Conservation (phyloP, 1,140 invertebrate genomes). For the Harpegnathos saltator region DNA sequence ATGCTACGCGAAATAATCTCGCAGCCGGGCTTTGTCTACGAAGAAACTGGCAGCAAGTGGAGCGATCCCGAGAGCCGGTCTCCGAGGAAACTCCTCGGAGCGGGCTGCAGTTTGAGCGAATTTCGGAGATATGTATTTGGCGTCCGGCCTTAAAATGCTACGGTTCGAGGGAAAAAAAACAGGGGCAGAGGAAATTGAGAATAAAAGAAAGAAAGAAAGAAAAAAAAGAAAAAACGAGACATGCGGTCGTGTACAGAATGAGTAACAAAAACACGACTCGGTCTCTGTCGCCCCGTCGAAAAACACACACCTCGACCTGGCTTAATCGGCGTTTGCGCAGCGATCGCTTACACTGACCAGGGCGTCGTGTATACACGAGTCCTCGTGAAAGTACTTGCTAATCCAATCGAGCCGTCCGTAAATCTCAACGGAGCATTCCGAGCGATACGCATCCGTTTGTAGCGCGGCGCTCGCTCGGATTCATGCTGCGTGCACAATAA, state of each 20-base stretch:
- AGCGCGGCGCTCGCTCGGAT: conserved; percentile 6
- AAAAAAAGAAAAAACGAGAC: too few relatives aligned
- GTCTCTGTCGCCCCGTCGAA: background rate
- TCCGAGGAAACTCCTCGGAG: conserved; percentile 37
- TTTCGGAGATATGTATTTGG: conserved; percentile 56
- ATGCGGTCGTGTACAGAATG: background rate
- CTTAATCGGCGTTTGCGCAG: background rate
- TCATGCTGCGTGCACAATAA: conserved; percentile 11
- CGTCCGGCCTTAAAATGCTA: conserved; percentile 55
- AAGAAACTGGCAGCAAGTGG: conserved; percentile 24
- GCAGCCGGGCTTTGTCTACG: conserved; percentile 34
- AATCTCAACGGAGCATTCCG: conserved; percentile 16
- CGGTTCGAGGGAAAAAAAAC: background rate
- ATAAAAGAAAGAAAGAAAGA: conserved; percentile 27
- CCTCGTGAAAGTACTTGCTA: conserved; percentile 15
- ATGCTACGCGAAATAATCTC: conserved; percentile 15
- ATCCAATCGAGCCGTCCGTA: conserved; percentile 28
- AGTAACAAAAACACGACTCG: background rate
- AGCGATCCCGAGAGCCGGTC: conserved; percentile 19
- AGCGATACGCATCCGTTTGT: conserved; percentile 14
- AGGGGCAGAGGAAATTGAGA: conserved; percentile 3
- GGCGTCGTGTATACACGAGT: background rate
- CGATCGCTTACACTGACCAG: background rate
- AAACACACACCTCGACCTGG: background rate
- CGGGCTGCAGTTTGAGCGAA: conserved; percentile 50